Evolutionary conservation across 64 coral and sea anemone species (phyloP).

Genomic region (Anthopleura sola): DNA sequence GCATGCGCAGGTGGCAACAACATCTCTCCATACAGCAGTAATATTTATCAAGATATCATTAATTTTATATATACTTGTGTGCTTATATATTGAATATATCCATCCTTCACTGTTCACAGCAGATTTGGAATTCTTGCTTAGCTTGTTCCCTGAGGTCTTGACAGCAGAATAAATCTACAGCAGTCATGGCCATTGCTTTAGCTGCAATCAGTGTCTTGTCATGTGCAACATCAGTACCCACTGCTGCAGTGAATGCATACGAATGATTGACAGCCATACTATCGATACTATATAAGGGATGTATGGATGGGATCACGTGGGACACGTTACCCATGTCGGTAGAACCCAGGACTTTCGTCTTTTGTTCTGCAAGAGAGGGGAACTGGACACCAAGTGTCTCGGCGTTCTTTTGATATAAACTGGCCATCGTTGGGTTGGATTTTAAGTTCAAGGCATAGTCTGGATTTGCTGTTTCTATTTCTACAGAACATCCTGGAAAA

Average conservation of each 20-base stretch:
- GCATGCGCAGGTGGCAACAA: no score
- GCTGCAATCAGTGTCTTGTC: slow-evolving; percentile 63
- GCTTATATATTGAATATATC: no score
- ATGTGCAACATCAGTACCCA: slow-evolving; percentile 55
- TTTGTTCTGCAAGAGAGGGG: slow-evolving; percentile 42
- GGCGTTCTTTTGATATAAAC: slow-evolving; percentile 67
- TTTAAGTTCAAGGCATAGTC: slow-evolving; percentile 39
- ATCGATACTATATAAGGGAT: slow-evolving; percentile 68
- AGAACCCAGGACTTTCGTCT: slow-evolving; percentile 45
- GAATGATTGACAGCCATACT: slow-evolving; percentile 74
- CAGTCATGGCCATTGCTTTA: slow-evolving; percentile 79
- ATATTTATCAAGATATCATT: no score
- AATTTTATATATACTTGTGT: no score
- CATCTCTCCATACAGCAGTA: no score
- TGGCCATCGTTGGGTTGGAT: slow-evolving; percentile 10
- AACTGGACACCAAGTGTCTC: slow-evolving; percentile 71
- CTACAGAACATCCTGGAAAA: slow-evolving; percentile 22
- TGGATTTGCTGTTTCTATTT: slow-evolving; percentile 20
- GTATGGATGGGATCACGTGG: slow-evolving; percentile 77
- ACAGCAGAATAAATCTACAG: background rate
- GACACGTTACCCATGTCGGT: slow-evolving; percentile 20
- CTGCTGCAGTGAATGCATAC: slow-evolving; percentile 74
- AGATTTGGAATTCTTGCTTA: slow-evolving; percentile 58
- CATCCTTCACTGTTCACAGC: no score
- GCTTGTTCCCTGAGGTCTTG: slow-evolving; percentile 20